Conservation (phyloP, 37 sponge, comb jelly and placozoan species). For the Theonella swinhoei region DNA sequence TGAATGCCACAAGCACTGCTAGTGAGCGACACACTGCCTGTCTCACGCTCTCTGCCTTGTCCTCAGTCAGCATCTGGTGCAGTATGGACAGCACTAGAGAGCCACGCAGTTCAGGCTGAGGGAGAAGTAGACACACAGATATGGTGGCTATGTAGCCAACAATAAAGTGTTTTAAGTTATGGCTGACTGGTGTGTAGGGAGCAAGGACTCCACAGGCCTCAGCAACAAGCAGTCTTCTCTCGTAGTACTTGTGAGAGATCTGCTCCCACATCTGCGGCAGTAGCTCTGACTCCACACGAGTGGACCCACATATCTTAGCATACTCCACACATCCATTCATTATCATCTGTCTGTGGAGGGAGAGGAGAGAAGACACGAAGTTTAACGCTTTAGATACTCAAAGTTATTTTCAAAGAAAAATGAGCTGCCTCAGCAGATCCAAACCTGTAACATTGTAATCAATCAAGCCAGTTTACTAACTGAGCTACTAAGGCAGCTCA, state of each 20-base stretch:
- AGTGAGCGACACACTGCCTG: conserved; percentile 70
- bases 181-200: conserved; percentile 77
- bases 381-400: no score
- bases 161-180: not conserved
- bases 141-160: not conserved
- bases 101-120: conserved; percentile 77
- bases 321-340: conserved; percentile 87
- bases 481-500: no score
- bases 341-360: conserved; percentile 69
- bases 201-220: conserved; percentile 86
- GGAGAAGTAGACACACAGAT: not conserved
- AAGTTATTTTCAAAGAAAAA: no score
- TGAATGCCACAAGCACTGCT: conserved; percentile 77
- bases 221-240: conserved; percentile 84
- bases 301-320: conserved; percentile 63
- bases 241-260: conserved; percentile 73
- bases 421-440: no score
- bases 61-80: conserved; percentile 75
- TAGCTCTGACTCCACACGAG: conserved; percentile 77
- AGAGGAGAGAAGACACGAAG: no score
- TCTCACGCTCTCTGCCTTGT: conserved; percentile 82
- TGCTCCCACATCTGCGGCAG: conserved; percentile 96
- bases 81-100: conserved; percentile 88
- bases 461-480: no score
- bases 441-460: no score